A percentile compares a stretch with the other conserved stretches of the same genome.
phyloP scores from a whole-genome alignment of 1,140 invertebrate genomes.

The Drosophila repleta region DNA sequence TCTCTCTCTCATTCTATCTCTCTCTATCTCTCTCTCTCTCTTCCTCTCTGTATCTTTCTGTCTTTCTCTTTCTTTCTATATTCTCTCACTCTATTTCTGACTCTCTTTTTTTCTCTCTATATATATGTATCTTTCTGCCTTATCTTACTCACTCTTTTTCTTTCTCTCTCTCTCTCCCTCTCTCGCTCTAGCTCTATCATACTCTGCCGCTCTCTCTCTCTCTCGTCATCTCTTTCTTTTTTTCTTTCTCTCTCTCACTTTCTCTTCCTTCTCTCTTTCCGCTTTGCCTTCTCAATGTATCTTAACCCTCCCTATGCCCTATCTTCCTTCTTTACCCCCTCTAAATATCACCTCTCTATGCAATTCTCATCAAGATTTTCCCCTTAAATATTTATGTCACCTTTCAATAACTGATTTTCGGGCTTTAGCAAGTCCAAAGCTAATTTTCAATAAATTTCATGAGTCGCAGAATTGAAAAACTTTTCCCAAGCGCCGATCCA shows the following conservation, averaged over 20 bases:
- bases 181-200: not conserved
- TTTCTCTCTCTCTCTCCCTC: not conserved
- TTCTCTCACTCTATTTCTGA: no score
- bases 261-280: no score
- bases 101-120: no score
- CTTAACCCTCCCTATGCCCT: no score
- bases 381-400: not conserved
- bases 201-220: no score
- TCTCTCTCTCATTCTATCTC: not conserved
- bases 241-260: not conserved
- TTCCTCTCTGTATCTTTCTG: not conserved
- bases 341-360: not conserved
- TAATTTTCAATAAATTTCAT: no score
- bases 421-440: no score
- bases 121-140: no score
- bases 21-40: not conserved
- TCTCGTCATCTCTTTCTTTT: not conserved
- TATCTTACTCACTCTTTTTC: not conserved
- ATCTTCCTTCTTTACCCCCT: not conserved
- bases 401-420: no score
- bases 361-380: not conserved
- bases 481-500: not conserved
- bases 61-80: not conserved
- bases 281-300: no score
- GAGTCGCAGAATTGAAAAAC: conserved; percentile 26